Conservation (phyloP, 2,888 invertebrate species). For the Elmis aenea region DNA sequence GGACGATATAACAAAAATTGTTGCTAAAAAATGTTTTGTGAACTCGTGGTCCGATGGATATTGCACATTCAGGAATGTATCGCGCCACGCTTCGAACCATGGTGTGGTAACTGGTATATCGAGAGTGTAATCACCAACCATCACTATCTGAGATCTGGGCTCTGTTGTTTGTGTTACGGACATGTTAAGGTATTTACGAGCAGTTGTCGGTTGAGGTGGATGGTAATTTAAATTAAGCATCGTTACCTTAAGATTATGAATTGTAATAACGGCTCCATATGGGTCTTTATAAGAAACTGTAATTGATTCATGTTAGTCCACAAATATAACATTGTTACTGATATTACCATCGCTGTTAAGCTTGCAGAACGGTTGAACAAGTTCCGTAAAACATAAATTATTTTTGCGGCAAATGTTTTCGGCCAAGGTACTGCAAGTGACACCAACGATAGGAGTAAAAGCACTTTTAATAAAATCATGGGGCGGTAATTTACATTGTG, state of each 20-base stretch:
- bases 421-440: constrained; percentile 76
- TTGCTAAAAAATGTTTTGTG: constrained; percentile 81
- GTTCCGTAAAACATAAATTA: constrained; percentile 83
- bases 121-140: constrained; percentile 51
- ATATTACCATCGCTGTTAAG: constrained; percentile 64
- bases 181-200: constrained; percentile 73
- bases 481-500: constrained; percentile 61
- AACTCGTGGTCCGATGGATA: constrained; percentile 95
- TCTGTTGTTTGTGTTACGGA: constrained; percentile 41
- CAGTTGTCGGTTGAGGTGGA: constrained; percentile 76
- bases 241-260: constrained; percentile 73
- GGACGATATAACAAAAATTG: constrained; percentile 71
- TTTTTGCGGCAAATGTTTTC: constrained; percentile 84
- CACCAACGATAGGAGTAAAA: constrained; percentile 86
- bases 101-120: constrained; percentile 74
- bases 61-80: constrained; percentile 81
- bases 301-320: constrained; percentile 3
- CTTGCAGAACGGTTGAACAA: constrained; percentile 84
- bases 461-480: constrained; percentile 86
- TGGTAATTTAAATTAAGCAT: constrained; percentile 77
- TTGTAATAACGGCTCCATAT: constrained; percentile 64
- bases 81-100: constrained; percentile 96
- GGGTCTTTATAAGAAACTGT: constrained; percentile 81
- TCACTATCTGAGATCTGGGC: constrained; percentile 30
- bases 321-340: constrained; percentile 14